Percentiles rank a stretch among this genome's conserved stretches.
Evolutionary conservation across 92 coral and sea anemone genomes (phyloP).

Genomic region (Muricea muricata): DNA sequence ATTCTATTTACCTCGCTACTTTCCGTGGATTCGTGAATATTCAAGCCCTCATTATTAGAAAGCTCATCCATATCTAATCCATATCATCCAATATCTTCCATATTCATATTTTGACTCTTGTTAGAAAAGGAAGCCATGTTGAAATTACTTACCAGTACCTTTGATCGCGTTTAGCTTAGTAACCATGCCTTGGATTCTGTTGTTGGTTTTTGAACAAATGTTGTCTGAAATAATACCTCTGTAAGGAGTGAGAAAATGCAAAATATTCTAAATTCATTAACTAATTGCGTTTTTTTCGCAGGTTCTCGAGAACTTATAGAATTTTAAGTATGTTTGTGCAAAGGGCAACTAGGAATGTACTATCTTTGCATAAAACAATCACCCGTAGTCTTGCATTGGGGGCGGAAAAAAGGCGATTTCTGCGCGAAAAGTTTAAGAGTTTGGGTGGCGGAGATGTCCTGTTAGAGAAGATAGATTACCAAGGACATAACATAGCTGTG

Average conservation of each 20-base stretch:
- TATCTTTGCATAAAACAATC: neutral
- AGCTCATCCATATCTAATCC: no score
- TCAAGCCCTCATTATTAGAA: no score
- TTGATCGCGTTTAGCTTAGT: no score
- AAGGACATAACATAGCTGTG: constrained; percentile 67
- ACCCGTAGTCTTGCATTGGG: neutral
- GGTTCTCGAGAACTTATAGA: neutral
- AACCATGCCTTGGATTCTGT: no score
- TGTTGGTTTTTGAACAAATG: no score
- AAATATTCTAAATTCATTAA: neutral
- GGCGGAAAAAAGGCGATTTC: neutral
- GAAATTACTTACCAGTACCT: no score
- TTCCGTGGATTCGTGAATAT: no score
- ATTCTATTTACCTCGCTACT: no score
- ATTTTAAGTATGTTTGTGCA: constrained; percentile 11
- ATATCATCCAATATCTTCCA: no score
- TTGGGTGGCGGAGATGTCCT: constrained; percentile 68
- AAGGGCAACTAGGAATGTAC: neutral
- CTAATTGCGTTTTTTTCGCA: neutral
- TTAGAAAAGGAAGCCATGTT: no score
- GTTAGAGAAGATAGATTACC: constrained; percentile 45
- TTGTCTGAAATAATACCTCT: no score
- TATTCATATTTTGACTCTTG: no score
- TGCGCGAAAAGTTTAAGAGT: constrained; percentile 31
- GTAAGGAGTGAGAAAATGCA: neutral